Evolutionary conservation across 35 echinoderm and acorn worm species (phyloP), one percentile per base, ranked within the genome.

Genomic region (Lytechinus pictus): DNA sequence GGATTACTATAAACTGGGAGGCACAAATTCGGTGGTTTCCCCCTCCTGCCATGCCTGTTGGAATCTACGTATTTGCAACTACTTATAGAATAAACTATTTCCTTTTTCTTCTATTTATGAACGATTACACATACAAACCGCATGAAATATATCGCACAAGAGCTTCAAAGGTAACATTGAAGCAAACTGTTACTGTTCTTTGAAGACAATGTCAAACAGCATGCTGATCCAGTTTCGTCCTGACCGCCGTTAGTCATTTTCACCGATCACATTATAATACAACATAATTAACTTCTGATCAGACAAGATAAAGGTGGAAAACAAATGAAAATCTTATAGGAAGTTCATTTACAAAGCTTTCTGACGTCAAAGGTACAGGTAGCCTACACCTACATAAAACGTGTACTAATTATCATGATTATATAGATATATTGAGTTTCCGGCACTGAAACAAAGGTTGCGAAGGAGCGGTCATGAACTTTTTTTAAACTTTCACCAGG

Each of bases 51-150:
- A 16, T 24, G 19, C 66, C 66, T 79, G 66, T 24, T 79, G 66
- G 21, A 79, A 79, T 79, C 19, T 79, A 79, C 66, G 66, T 79
- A 79, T 5, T 79, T 7, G 66, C 66, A 16, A 79, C 66, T 79
- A 79, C 66, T 79, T 79, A 79, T 79, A 24, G 66, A 79, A 79
- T 79, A 79, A 79, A 79, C 66, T 16, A 79, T 79, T 79, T 79
- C 66, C 66, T 79, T 79, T 44, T 79, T 3, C 66, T 79, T 79
- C 66, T 79, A 79, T 79, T 79, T 79, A 79, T 16, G 66, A 24
- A 16, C 66, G 16, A 79, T 79, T 79, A 79, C 66, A 79, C 66
- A 79, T 19, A 79, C 66, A 79, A 79, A 79, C 66, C 66, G 66
- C 66, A 79, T 79, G 66, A 79, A 79, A 79, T 79, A n/a, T 24